A percentile compares a stretch with the other conserved stretches of the same genome.
phyloP scores from a whole-genome alignment of 2,888 invertebrate species.

The Pseudeuparius sepicola region DNA sequence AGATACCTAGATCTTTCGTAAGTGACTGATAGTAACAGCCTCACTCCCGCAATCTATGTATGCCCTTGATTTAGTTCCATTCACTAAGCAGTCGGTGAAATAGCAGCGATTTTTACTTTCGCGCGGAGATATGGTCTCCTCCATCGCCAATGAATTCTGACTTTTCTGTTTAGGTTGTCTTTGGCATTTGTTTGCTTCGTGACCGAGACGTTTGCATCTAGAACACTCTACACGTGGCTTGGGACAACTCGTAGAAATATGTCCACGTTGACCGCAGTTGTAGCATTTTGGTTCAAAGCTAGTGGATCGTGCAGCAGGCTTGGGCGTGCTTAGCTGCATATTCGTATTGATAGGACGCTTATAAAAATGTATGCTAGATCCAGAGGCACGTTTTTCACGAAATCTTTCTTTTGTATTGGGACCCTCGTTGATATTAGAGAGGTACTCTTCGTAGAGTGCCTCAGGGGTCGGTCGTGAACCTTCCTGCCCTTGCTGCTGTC shows the following conservation, averaged over 20 bases:
- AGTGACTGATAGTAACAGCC: slow-evolving; percentile 18
- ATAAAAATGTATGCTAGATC: too few species aligned
- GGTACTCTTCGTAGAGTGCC: slow-evolving; percentile 15
- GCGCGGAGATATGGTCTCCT: too few species aligned
- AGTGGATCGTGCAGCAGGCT: too few species aligned
- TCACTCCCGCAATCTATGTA: slow-evolving; percentile 19
- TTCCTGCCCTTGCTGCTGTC: slow-evolving; percentile 15
- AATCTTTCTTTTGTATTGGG: too few species aligned
- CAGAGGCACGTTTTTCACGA: too few species aligned
- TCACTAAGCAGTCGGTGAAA: slow-evolving; percentile 18
- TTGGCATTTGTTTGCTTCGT: slow-evolving; percentile 12
- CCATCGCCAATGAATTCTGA: too few species aligned
- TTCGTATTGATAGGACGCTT: too few species aligned
- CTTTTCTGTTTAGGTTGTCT: slow-evolving; percentile 1
- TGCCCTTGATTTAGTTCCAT: slow-evolving; percentile 15
- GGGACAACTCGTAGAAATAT: slow-evolving; percentile 14
- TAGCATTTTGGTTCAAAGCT: too few species aligned
- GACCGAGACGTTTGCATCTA: slow-evolving; percentile 17
- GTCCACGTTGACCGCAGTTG: slow-evolving; percentile 17
- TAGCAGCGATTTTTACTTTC: slow-evolving; percentile 17
- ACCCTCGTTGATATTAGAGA: slow-evolving; percentile 16
- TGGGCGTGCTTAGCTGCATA: too few species aligned
- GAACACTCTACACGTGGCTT: slow-evolving; percentile 13
- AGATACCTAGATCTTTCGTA: too few species aligned
- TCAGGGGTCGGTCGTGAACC: slow-evolving; percentile 15